phyloP scores from a whole-genome alignment of 2,888 invertebrate genomes.

The Buathra laborator region DNA sequence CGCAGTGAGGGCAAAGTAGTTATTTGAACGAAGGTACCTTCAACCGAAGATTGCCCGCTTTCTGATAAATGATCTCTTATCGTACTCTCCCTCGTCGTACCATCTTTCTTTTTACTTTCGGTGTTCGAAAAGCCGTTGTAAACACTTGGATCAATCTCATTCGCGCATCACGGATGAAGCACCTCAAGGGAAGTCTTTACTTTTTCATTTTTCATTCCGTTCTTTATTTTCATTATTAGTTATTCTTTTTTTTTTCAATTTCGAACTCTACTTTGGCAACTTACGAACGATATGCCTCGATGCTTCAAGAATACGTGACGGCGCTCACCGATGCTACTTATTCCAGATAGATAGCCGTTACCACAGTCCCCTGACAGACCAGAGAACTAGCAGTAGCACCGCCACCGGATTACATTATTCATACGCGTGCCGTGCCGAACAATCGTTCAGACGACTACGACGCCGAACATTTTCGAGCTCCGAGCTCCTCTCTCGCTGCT shows the following conservation, averaged over 20 bases:
- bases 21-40: background rate
- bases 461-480: slow-evolving; percentile 36
- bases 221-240: background rate
- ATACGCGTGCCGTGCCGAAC: slow-evolving; percentile 44
- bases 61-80: slow-evolving; percentile 38
- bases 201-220: background rate
- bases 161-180: slow-evolving; percentile 5
- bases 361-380: slow-evolving; percentile 16
- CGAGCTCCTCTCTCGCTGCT: slow-evolving; percentile 7
- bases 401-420: slow-evolving; percentile 58
- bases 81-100: slow-evolving; percentile 7
- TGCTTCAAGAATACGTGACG: slow-evolving; percentile 32
- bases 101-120: background rate
- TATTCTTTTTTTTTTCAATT: background rate
- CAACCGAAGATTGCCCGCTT: background rate
- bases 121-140: background rate
- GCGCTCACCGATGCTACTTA: slow-evolving; percentile 42
- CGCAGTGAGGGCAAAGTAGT: background rate
- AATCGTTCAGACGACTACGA: slow-evolving; percentile 50
- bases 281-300: slow-evolving; percentile 32
- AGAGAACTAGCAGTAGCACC: slow-evolving; percentile 3
- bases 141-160: slow-evolving; percentile 21
- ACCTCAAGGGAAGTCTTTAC: background rate
- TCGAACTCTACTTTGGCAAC: background rate
- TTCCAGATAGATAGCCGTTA: slow-evolving; percentile 34